Evolutionary conservation across 2,797 vertebrate species (phyloP).

Genomic region (Sciurus carolinensis): DNA sequence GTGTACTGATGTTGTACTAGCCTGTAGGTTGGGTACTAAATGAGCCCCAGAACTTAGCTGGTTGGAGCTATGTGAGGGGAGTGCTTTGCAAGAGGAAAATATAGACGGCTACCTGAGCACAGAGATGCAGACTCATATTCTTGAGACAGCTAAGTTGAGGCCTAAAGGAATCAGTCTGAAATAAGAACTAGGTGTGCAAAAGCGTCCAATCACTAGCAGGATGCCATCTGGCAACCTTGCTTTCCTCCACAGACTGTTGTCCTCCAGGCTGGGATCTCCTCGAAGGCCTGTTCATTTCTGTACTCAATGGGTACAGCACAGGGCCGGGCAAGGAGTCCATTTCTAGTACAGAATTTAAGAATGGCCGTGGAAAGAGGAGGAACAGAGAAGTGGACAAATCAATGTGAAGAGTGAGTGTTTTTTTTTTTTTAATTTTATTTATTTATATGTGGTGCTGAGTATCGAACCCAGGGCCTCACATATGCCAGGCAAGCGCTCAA

Average conservation of each 20-base stretch:
- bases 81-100: neutral
- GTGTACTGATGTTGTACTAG: neutral
- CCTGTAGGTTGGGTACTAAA: neutral
- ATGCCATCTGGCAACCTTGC: neutral
- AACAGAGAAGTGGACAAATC: neutral
- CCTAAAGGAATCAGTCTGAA: neutral
- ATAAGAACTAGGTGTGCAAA: rapidly evolving
- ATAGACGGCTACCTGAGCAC: neutral
- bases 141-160: neutral
- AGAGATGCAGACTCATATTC: neutral
- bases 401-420: neutral
- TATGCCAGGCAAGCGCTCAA: too few relatives aligned
- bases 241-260: neutral
- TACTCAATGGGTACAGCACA: neutral
- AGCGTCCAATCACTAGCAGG: neutral
- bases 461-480: too few relatives aligned
- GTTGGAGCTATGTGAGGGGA: neutral
- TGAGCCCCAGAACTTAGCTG: neutral
- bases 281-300: neutral
- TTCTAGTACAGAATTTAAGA: neutral
- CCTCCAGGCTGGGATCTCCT: neutral
- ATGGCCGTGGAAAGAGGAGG: neutral
- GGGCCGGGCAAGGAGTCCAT: neutral
- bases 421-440: too few relatives aligned
- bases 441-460: too few relatives aligned